Conservation (phyloP, 1,140 invertebrate species). For the Adelges cooleyi region DNA sequence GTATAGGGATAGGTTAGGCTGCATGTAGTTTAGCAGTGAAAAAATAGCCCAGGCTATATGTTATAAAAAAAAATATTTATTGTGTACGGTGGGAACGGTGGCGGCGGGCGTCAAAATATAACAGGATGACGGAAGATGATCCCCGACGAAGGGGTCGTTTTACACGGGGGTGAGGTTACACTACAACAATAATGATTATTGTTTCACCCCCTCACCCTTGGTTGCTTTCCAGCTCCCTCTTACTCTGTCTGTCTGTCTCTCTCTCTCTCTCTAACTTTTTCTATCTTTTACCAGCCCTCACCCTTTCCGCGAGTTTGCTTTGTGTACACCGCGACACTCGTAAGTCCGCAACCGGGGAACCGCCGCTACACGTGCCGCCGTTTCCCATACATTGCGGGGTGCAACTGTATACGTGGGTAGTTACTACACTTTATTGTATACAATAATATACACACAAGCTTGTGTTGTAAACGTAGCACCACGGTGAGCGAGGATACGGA, state of each 20-base stretch:
- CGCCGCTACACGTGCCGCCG: constrained; percentile 1
- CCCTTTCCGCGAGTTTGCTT: neutral
- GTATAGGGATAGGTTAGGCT: too few species aligned
- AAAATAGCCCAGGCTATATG: too few species aligned
- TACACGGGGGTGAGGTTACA: constrained; percentile 19
- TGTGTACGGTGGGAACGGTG: neutral
- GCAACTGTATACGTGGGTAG: too few species aligned
- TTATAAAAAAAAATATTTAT: too few species aligned
- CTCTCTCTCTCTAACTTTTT: neutral
- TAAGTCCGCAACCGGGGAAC: neutral
- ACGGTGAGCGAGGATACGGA: neutral
- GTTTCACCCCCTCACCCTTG: constrained; percentile 10
- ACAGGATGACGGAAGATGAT: constrained; percentile 27
- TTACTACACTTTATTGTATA: neutral
- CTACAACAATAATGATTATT: constrained; percentile 27
- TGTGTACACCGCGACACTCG: constrained; percentile 23
- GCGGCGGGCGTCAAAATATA: constrained; percentile 23
- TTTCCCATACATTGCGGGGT: neutral
- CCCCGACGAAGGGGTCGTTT: constrained; percentile 20
- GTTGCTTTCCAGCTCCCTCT: too few species aligned
- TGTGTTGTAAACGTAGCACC: neutral
- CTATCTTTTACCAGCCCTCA: neutral
- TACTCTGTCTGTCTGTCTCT: neutral
- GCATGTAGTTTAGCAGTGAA: too few species aligned
- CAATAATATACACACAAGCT: too few species aligned